phyloP scores from a whole-genome alignment of 2,113 vertebrate genomes.

The Carassius carassius region DNA sequence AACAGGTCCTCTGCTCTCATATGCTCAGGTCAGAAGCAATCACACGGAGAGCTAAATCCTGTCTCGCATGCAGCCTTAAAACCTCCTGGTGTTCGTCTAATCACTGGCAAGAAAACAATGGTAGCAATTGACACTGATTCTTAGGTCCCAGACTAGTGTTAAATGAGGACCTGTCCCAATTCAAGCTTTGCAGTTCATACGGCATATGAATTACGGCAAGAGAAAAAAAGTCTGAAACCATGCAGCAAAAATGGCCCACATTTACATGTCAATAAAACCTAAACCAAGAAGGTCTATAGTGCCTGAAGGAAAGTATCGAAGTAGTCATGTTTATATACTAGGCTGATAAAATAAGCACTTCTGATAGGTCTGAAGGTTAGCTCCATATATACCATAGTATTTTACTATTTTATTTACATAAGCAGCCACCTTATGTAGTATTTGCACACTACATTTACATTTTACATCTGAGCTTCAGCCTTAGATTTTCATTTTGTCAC shows the following conservation, averaged over 20 bases:
- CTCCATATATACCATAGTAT: not conserved
- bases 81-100: not conserved
- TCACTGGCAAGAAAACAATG: not conserved
- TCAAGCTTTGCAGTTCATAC: not conserved
- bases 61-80: slow-evolving; percentile 11
- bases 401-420: not conserved
- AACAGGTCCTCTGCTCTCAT: slow-evolving; percentile 44
- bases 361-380: not conserved
- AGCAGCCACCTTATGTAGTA: not conserved
- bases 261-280: not conserved
- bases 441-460: not conserved
- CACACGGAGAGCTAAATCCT: slow-evolving; percentile 35
- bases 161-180: slow-evolving; percentile 14
- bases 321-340: not conserved
- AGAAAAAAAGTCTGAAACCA: no score
- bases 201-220: not conserved
- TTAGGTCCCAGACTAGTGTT: not conserved
- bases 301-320: not conserved
- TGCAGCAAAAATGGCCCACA: not conserved
- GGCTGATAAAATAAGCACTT: not conserved
- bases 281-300: not conserved
- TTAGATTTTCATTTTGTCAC: not conserved
- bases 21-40: slow-evolving; percentile 46
- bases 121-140: not conserved
- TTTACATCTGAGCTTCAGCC: not conserved